Evolutionary conservation across 2,888 invertebrate genomes (phyloP), one percentile per base, ranked within the genome.

Genomic region (Cheilosia pagana): DNA sequence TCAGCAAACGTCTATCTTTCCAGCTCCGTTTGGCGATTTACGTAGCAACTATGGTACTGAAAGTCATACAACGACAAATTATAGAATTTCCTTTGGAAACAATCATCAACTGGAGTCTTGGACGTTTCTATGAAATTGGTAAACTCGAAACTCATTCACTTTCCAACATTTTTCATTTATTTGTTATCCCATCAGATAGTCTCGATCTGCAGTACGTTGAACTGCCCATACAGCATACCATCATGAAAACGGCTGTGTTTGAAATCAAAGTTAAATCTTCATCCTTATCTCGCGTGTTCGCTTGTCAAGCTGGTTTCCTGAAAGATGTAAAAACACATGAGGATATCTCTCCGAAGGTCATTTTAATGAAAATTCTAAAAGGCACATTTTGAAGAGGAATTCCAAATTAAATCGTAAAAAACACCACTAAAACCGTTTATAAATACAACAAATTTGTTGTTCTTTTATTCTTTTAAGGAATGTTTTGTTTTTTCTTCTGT

Each of bases 71-170:
- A 25, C 86, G 89, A 41, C 88, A 88, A 65, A 87, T 92, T 16
- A 87, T 92, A 31, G 88, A 88, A 75, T 89, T 91, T 81, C 91
- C 91, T 1, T 86, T 92, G 3, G 88, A 90, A 81, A 88, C 87
- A 28, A 87, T 89, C 43, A 48, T 90, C 0, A 89, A 89, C 65
- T 91, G 90, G 89, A 62, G 89, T n/a, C 87, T 86, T 19, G 90
- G 89, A 5, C 83, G 87, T 48, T 90, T 89, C 55, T 87, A 88
- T 81, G 89, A 91, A 83, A 90, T 89, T 10, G 90, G 91, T 90
- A 88, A 86, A 65, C 63, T 67, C 28, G 3, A 8, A 16, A 45
- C 4, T 25, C 10, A 19, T n/a, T 4, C 10, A 19, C 16, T 23
- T 5, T 2, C 2, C 23, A 28, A 43, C 7, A n/a, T 28, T 3